phyloP scores from a whole-genome alignment of 1,140 invertebrate genomes.

The Calosoma granatense region DNA sequence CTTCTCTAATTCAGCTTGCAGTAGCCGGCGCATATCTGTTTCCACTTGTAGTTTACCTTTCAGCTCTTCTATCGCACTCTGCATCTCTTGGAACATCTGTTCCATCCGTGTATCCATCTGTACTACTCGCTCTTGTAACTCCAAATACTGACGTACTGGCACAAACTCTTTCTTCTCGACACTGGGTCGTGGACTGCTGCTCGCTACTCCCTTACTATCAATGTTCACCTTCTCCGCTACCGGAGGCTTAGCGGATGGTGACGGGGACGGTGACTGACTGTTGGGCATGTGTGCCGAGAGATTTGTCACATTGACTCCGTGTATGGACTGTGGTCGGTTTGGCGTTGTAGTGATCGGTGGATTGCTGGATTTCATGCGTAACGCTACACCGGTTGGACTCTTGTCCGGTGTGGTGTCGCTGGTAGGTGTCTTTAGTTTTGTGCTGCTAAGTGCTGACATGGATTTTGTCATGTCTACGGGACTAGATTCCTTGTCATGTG shows the following conservation, averaged over 20 bases:
- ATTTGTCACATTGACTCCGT: slow-evolving; percentile 5
- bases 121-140: slow-evolving; percentile 38
- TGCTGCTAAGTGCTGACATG: slow-evolving; percentile 19
- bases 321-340: slow-evolving; percentile 16
- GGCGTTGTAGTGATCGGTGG: slow-evolving; percentile 18
- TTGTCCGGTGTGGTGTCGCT: slow-evolving; percentile 21
- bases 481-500: slow-evolving; percentile 17
- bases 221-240: not conserved
- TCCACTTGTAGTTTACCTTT: slow-evolving; percentile 41
- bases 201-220: not conserved
- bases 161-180: slow-evolving; percentile 10
- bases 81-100: slow-evolving; percentile 44
- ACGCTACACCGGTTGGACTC: slow-evolving; percentile 14
- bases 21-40: slow-evolving; percentile 42
- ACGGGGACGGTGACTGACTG: slow-evolving; percentile 13
- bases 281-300: slow-evolving; percentile 5
- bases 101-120: slow-evolving; percentile 48
- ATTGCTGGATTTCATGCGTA: slow-evolving; percentile 21
- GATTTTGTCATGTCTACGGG: slow-evolving; percentile 28
- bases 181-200: not conserved
- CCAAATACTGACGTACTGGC: slow-evolving; percentile 27
- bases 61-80: slow-evolving; percentile 44
- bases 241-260: slow-evolving; percentile 15
- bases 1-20: slow-evolving; percentile 49
- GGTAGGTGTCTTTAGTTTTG: slow-evolving; percentile 24